phyloP scores from a whole-genome alignment of 2,797 vertebrate genomes.

The Tenualosa ilisha region DNA sequence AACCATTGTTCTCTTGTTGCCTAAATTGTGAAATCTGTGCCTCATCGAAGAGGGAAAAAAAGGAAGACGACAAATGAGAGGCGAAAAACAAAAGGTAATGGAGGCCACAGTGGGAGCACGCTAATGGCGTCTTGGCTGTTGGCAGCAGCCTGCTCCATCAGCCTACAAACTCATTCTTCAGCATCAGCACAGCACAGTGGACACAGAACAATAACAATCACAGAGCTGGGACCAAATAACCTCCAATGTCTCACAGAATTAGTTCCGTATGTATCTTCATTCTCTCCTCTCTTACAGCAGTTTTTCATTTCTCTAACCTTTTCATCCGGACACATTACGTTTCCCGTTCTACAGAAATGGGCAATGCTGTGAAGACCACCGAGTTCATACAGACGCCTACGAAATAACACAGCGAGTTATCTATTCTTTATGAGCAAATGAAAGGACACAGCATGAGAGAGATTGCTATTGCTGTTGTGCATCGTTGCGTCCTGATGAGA shows the following conservation, averaged over 20 bases:
- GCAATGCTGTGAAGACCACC: not conserved
- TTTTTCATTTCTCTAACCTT: not conserved
- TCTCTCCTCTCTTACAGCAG: not conserved
- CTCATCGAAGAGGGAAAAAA: not conserved
- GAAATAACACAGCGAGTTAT: not conserved
- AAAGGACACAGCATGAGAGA: not conserved
- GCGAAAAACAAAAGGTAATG: constrained; percentile 1
- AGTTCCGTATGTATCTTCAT: not conserved
- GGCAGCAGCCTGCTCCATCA: not conserved
- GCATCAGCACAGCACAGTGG: not conserved
- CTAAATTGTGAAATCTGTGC: not conserved
- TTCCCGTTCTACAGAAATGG: not conserved
- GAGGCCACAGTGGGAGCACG: not conserved
- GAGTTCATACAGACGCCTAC: not conserved
- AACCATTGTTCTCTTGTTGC: not conserved
- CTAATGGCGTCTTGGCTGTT: not conserved
- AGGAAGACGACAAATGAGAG: not conserved
- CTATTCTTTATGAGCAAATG: not conserved
- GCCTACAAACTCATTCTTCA: not conserved
- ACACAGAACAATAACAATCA: not conserved
- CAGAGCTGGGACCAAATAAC: not conserved
- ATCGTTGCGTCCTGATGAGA: not conserved
- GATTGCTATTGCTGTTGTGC: not conserved
- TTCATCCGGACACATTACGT: not conserved
- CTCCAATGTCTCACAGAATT: not conserved